Conservation (phyloP, 2,113 vertebrate species). For the Dromiciops gliroides region DNA sequence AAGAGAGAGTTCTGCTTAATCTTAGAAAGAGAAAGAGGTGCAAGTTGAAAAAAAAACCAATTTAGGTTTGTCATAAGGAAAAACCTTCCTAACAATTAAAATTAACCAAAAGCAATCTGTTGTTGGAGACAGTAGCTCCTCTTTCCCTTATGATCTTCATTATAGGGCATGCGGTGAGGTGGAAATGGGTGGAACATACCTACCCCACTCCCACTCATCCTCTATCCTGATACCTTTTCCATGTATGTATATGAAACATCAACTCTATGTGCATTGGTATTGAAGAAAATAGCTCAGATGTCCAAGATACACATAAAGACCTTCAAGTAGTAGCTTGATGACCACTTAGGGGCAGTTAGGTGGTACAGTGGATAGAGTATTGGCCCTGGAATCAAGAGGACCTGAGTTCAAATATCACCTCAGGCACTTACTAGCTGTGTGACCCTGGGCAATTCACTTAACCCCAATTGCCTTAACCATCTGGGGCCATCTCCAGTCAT, state of each 20-base stretch:
- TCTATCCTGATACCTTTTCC: neutral
- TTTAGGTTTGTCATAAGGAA: neutral
- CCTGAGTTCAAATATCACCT: too few species aligned
- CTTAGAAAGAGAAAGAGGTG: neutral
- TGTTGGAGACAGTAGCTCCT: neutral
- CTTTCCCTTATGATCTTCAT: neutral
- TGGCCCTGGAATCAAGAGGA: too few species aligned
- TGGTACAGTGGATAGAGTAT: too few species aligned
- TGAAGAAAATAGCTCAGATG: slow-evolving; percentile 3
- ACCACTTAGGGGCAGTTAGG: too few species aligned
- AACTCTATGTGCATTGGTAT: neutral
- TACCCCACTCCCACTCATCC: neutral
- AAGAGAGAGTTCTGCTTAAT: neutral
- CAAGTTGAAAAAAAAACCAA: neutral
- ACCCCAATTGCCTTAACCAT: too few species aligned
- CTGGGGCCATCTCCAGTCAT: too few species aligned
- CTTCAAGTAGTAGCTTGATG: neutral
- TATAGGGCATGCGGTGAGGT: neutral
- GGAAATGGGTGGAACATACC: neutral
- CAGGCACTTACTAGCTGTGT: too few species aligned
- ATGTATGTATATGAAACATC: neutral
- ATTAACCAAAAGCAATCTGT: neutral
- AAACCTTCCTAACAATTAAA: neutral
- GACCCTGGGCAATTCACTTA: too few species aligned
- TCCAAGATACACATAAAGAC: neutral